Conservation (phyloP, 1,140 invertebrate genomes). For the Pogonognathellus flavescens region DNA sequence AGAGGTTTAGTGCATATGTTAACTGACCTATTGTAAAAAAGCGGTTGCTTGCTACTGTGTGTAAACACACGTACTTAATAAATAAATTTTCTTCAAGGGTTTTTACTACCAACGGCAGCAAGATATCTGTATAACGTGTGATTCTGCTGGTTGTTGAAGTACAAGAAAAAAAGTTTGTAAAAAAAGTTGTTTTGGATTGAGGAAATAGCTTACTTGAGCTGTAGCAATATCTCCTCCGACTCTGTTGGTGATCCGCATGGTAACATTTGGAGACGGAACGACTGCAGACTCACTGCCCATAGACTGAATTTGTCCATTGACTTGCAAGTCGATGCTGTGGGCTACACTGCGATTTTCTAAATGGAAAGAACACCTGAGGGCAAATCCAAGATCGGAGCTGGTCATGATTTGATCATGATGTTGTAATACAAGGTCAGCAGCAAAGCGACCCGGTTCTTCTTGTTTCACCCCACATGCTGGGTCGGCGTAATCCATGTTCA, state of each 20-base stretch:
- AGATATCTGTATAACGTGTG: too few relatives aligned
- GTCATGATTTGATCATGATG: constrained; percentile 74
- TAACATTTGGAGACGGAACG: constrained; percentile 73
- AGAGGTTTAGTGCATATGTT: too few relatives aligned
- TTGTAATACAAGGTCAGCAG: constrained; percentile 68
- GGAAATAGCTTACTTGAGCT: constrained; percentile 68
- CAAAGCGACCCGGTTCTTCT: constrained; percentile 70
- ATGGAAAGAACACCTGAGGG: constrained; percentile 73
- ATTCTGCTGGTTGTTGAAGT: too few relatives aligned
- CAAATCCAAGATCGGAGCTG: constrained; percentile 73
- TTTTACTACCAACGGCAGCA: too few relatives aligned
- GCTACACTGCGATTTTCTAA: constrained; percentile 72
- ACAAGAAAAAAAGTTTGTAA: too few relatives aligned
- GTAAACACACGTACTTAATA: too few relatives aligned
- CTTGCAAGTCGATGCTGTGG: constrained; percentile 71
- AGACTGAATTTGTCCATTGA: constrained; percentile 68
- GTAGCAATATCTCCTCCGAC: constrained; percentile 71
- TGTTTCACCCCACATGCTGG: constrained; percentile 71
- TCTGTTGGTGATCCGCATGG: constrained; percentile 73
- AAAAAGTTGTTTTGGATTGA: not conserved
- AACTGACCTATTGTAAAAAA: too few relatives aligned
- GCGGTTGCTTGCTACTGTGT: too few relatives aligned
- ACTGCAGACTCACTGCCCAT: constrained; percentile 71
- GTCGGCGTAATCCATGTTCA: constrained; percentile 71
- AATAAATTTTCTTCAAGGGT: too few relatives aligned